These are phyloP conservation scores for Aphodius granarius DNA, from an alignment of 2,888 invertebrate species.

Conservation along the genomic window DNA sequence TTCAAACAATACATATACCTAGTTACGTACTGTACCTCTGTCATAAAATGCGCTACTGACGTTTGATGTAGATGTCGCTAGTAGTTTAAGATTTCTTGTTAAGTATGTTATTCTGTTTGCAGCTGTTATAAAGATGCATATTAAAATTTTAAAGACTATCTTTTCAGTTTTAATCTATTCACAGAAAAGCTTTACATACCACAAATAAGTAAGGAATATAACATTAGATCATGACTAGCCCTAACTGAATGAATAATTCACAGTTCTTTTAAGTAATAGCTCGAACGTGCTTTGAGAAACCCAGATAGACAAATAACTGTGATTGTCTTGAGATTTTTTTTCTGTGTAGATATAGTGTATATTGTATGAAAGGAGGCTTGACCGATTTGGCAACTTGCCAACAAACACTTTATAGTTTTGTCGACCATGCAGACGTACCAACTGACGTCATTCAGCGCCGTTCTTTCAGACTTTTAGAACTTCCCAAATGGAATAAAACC, in stretches of 20 bases:
- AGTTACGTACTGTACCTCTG: no score
- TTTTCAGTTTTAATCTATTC: no score
- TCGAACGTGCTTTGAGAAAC: neutral
- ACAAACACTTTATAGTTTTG: neutral
- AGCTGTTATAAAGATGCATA: no score
- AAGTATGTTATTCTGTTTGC: no score
- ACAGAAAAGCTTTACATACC: no score
- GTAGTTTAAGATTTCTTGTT: no score
- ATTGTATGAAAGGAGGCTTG: neutral
- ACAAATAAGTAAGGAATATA: no score
- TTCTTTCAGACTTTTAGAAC: neutral
- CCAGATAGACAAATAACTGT: neutral
- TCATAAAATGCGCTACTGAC: no score
- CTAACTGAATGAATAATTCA: neutral
- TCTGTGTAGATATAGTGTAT: neutral
- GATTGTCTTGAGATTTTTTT: neutral
- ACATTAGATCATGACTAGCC: no score
- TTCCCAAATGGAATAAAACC: neutral
- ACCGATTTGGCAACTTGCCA: neutral
- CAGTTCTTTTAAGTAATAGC: neutral
- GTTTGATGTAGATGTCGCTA: no score
- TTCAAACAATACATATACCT: no score
- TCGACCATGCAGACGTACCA: neutral
- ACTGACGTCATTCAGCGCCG: neutral
- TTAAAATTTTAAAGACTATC: no score